Percentiles rank a stretch among this genome's conserved stretches.
These are phyloP conservation scores for Anodontia alba DNA, from an alignment of 2,888 invertebrate genomes.

Conservation along the genomic window DNA sequence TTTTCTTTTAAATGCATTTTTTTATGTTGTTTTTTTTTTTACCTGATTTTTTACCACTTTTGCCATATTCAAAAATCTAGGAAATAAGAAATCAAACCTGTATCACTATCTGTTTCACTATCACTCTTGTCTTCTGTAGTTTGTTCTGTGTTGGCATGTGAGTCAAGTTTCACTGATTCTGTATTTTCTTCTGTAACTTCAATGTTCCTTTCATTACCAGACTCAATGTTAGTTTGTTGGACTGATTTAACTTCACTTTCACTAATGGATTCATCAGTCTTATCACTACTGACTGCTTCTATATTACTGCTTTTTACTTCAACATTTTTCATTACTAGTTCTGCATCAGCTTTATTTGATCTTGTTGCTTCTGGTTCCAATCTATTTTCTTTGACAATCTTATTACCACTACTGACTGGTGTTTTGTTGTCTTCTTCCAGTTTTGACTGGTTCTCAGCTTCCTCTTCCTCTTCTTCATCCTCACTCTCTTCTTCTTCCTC, in stretches of 20 bases:
- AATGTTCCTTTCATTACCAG: slow-evolving; percentile 4
- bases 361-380: neutral
- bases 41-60: too few relatives aligned
- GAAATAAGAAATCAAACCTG: too few relatives aligned
- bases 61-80: too few relatives aligned
- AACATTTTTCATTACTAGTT: neutral
- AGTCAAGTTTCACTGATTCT: neutral
- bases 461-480: slow-evolving; percentile 22
- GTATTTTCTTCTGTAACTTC: slow-evolving; percentile 6
- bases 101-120: slow-evolving; percentile 1
- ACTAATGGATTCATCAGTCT: neutral
- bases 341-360: neutral
- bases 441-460: neutral
- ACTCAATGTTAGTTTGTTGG: slow-evolving; percentile 7
- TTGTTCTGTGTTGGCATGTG: neutral
- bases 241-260: neutral
- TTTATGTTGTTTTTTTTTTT: too few relatives aligned
- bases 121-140: neutral
- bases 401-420: slow-evolving; percentile 3
- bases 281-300: slow-evolving; percentile 19
- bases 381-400: neutral
- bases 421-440: neutral
- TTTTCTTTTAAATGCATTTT: too few relatives aligned
- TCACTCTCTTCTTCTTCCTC: slow-evolving; percentile 28
- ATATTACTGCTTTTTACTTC: neutral